These are phyloP conservation scores for Odontophorus gujanensis DNA, from an alignment of 2,113 vertebrate species.

Conservation along the genomic window DNA sequence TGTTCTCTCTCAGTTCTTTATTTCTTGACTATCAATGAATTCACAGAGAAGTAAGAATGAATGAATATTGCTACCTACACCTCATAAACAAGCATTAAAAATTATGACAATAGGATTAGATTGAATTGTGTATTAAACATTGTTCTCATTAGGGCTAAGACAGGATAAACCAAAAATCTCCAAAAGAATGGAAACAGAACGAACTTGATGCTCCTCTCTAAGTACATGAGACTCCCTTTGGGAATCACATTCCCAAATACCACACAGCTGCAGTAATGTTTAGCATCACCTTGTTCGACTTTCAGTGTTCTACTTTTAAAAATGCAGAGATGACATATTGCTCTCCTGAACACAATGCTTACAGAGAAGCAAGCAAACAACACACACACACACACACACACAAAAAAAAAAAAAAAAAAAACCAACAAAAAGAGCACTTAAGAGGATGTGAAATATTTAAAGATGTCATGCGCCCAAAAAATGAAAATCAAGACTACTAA, in stretches of 20 bases:
- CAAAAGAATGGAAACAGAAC: not conserved
- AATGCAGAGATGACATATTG: not conserved
- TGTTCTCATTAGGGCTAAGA: not conserved
- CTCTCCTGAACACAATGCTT: rapidly evolving
- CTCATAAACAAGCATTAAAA: not conserved
- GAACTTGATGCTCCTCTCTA: not conserved
- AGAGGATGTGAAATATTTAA: not conserved
- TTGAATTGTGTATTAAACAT: not conserved
- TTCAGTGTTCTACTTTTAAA: not conserved
- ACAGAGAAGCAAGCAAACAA: not conserved
- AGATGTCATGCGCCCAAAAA: not conserved
- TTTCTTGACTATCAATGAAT: not conserved
- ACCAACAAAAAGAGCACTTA: not conserved
- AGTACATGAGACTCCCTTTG: not conserved
- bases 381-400: too few species aligned
- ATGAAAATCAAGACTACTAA: not conserved
- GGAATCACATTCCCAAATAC: not conserved
- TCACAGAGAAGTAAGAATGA: not conserved
- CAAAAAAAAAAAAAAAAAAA: not conserved
- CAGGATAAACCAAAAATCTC: not conserved
- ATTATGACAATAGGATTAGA: not conserved
- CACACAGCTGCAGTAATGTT: not conserved
- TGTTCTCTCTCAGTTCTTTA: not conserved
- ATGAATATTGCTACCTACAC: not conserved
- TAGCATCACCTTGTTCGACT: not conserved